These are phyloP conservation scores for Phasianus colchicus DNA, from an alignment of 2,113 vertebrate genomes.

Conservation along the genomic window DNA sequence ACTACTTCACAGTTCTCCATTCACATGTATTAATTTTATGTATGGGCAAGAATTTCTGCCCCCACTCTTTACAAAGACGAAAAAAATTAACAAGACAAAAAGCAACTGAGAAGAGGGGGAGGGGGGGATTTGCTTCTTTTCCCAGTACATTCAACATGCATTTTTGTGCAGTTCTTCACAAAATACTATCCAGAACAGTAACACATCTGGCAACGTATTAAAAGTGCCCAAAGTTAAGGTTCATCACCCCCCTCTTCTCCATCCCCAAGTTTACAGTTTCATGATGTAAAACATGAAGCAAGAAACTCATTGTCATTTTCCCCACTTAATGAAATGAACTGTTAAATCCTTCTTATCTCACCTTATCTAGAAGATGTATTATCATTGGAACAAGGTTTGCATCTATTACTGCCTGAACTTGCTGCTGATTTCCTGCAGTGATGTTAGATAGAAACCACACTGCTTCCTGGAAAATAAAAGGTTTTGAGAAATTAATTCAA, in stretches of 20 bases:
- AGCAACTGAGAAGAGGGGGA: not conserved
- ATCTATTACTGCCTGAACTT: conserved; percentile 99
- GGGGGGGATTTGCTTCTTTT: not conserved
- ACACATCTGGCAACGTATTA: fast-evolving
- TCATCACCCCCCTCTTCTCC: not conserved
- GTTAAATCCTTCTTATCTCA: conserved; percentile 57
- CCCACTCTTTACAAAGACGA: not conserved
- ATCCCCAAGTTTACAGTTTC: not conserved
- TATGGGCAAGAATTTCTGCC: not conserved
- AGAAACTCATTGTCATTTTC: not conserved
- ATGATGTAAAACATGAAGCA: not conserved
- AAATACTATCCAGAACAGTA: not conserved
- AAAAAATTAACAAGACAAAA: not conserved
- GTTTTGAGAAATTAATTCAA: not conserved
- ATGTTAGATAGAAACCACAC: conserved; percentile 99
- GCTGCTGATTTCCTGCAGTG: conserved; percentile 99
- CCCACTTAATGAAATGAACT: not conserved
- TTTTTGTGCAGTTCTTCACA: not conserved
- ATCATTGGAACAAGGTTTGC: conserved; percentile 99
- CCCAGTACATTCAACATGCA: not conserved
- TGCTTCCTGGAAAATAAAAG: conserved; percentile 88
- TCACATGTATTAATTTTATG: not conserved
- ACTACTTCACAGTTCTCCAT: not conserved
- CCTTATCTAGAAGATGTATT: conserved; percentile 98
- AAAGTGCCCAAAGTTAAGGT: not conserved